Evolutionary conservation across 2,888 invertebrate genomes (phyloP).

Genomic region (Dorcus hopei): DNA sequence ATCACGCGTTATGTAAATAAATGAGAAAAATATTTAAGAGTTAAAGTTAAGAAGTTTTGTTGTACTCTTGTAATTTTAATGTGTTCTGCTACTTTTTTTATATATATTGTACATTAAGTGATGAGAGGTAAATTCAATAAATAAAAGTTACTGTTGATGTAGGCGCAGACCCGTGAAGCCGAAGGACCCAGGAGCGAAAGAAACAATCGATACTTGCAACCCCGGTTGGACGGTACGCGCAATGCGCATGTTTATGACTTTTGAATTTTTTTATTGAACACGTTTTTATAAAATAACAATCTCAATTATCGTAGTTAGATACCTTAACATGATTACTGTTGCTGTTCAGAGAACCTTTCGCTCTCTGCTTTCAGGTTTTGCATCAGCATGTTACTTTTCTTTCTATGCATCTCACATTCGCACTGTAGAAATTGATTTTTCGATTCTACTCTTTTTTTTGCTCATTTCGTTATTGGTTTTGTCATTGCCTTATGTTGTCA

Average conservation of each 20-base stretch:
- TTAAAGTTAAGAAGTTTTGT: too few species aligned
- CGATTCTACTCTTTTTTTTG: neutral
- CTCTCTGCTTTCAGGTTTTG: neutral
- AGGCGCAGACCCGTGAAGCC: conserved; percentile 30
- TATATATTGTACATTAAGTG: neutral
- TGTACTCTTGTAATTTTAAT: too few species aligned
- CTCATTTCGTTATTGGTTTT: too few species aligned
- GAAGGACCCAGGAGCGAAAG: conserved; percentile 34
- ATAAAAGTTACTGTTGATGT: conserved; percentile 27
- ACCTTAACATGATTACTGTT: neutral
- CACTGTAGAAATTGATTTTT: neutral
- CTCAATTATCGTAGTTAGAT: conserved; percentile 8
- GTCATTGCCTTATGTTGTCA: too few species aligned
- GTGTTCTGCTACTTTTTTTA: too few species aligned
- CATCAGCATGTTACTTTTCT: neutral
- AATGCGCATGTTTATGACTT: conserved; percentile 37
- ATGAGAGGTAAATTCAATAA: neutral
- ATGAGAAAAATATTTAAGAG: too few species aligned
- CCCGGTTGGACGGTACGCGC: conserved; percentile 35
- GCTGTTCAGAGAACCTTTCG: neutral
- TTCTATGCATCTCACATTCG: neutral
- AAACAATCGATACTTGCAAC: conserved; percentile 39
- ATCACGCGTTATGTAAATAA: too few species aligned
- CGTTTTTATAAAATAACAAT: conserved; percentile 4
- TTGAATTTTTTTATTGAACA: conserved; percentile 26